These are phyloP conservation scores for Agrotis puta DNA, from an alignment of 2,888 invertebrate species.

Conservation along the genomic window DNA sequence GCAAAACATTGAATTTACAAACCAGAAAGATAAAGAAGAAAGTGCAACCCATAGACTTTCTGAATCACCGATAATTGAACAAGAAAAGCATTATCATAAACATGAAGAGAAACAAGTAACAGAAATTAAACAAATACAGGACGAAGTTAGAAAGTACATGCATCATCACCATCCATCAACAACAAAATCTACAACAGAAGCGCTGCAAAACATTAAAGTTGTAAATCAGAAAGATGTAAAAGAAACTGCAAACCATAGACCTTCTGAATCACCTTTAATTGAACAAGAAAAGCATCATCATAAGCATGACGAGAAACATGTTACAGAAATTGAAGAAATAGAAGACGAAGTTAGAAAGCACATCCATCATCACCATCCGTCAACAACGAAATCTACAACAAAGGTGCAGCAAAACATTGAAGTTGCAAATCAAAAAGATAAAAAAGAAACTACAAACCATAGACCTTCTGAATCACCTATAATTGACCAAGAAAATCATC, in stretches of 20 bases:
- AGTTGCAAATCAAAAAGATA: background rate
- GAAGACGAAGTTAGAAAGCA: slow-evolving; percentile 74
- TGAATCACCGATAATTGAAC: slow-evolving; percentile 56
- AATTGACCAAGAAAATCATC: too few species aligned
- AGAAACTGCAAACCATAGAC: slow-evolving; percentile 3
- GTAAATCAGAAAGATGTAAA: slow-evolving; percentile 3
- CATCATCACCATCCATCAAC: slow-evolving; percentile 50
- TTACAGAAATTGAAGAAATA: slow-evolving; percentile 46
- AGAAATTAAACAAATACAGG: slow-evolving; percentile 71
- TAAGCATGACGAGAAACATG: too few species aligned
- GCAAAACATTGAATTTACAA: background rate
- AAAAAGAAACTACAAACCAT: background rate
- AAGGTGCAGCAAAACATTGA: slow-evolving; percentile 11
- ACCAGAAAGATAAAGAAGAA: background rate
- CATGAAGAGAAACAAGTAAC: too few species aligned
- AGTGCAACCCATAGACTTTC: background rate
- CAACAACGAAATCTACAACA: slow-evolving; percentile 64
- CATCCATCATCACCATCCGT: slow-evolving; percentile 56
- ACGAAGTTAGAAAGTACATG: slow-evolving; percentile 72
- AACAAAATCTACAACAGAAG: slow-evolving; percentile 63
- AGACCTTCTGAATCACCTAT: slow-evolving; percentile 2
- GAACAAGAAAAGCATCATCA: slow-evolving; percentile 45
- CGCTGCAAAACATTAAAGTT: background rate
- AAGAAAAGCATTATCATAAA: too few species aligned
- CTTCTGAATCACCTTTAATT: slow-evolving; percentile 33